Evolutionary conservation across 2,113 vertebrate genomes (phyloP).

Genomic region (Lepisosteus osseus): DNA sequence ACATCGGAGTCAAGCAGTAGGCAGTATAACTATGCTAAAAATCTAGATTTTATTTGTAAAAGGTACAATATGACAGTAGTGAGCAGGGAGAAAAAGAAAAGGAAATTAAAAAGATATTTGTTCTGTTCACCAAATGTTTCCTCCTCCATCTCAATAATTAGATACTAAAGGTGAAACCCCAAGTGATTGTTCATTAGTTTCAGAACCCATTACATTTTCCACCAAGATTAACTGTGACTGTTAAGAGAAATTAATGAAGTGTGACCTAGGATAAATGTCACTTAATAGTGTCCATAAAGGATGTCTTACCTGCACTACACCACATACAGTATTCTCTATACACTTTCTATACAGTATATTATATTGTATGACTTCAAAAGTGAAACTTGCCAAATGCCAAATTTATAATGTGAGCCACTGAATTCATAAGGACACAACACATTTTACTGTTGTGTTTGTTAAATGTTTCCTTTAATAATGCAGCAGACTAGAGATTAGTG

Average conservation of each 20-base stretch:
- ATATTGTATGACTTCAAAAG: not conserved
- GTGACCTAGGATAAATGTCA: not conserved
- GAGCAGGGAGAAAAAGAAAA: not conserved
- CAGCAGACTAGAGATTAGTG: no score
- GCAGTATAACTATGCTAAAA: not conserved
- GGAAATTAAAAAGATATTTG: conserved; percentile 4
- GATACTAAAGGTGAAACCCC: conserved; percentile 8
- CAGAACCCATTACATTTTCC: conserved; percentile 7
- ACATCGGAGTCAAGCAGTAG: no score
- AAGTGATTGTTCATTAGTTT: not conserved
- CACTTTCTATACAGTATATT: not conserved
- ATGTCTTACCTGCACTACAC: not conserved
- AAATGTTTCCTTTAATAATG: no score
- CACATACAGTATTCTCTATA: not conserved
- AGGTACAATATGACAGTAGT: not conserved
- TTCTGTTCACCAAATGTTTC: not conserved
- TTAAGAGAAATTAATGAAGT: not conserved
- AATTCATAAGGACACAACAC: no score
- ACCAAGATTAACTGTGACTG: conserved; percentile 10
- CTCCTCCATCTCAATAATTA: not conserved
- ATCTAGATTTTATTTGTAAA: not conserved
- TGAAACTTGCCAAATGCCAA: no score
- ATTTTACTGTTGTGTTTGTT: no score
- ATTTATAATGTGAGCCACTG: no score
- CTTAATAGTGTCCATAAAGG: not conserved